Evolutionary conservation across 2,888 invertebrate species (phyloP), one percentile per base, ranked within the genome.

Genomic region (Ectemnius cavifrons): DNA sequence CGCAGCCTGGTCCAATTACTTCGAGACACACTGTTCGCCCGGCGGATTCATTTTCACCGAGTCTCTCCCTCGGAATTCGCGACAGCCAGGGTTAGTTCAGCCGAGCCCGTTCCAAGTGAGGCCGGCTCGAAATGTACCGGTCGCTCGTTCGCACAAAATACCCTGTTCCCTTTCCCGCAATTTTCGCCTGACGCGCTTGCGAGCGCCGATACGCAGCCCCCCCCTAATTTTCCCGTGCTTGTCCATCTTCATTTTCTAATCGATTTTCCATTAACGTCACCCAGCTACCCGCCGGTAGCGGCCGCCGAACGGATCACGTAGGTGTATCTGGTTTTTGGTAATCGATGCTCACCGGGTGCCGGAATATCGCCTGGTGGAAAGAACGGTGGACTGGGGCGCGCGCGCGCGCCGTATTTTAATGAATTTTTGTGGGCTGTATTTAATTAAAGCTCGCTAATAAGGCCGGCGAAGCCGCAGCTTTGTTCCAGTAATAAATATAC

Each of bases 1-100:
- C 68, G 63, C 71, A 67, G 70, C 75, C 76, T 73, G 74, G 78
- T 84, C 79, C 80, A 84, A 84, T 84, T 83, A 84, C 81, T 82
- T 77, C 77, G 78, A 75, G 79, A 80, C 71, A 70, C 74, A 76
- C 70, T 57, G 71, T 77, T 62, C 78, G 64, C 66, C 61, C 61
- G 45, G 63, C 68, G 76, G 71, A 76, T 78, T 80, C 72, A 59
- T 72, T 78, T 68, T 57, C 60, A 49, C 59, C 67, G 68, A 73
- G 61, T 71, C 71, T 76, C 63, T 57, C 60, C 27, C 72, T 63
- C 52, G 45, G 49, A 59, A 67, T 70, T 63, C 58, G 47, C 64
- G 71, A 67, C 49, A 37, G 37, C 37, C 37, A 4, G 37, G 37
- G 37, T 37, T 37, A 37, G 37, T 37, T 23, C 3, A 23, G 37